Conservation (phyloP, 2,113 vertebrate genomes). For the Amblyornis subalaris region DNA sequence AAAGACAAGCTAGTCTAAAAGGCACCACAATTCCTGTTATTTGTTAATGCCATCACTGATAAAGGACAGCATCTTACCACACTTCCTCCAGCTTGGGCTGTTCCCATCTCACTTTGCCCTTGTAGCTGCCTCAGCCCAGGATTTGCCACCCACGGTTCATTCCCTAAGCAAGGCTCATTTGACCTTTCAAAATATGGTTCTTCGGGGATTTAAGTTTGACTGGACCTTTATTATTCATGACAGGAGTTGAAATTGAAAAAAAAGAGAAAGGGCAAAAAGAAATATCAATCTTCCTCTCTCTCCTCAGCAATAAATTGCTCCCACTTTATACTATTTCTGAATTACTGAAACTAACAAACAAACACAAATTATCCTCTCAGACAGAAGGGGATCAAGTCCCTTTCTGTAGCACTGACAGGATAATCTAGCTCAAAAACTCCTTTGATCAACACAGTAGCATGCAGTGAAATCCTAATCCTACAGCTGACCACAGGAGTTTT, state of each 20-base stretch:
- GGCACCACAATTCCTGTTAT: not conserved
- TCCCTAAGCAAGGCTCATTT: not conserved
- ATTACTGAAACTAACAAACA: conserved; percentile 10
- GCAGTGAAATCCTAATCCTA: conserved; percentile 35
- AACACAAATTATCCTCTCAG: not conserved
- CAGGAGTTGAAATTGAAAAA: not conserved
- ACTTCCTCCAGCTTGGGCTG: not conserved
- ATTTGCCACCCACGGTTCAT: conserved; percentile 23
- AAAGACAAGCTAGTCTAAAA: not conserved
- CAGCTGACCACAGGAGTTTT: not conserved
- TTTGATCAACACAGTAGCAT: conserved; percentile 42
- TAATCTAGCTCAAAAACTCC: conserved; percentile 37
- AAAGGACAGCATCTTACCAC: not conserved
- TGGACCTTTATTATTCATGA: not conserved
- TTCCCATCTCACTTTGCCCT: not conserved
- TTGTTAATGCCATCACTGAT: not conserved
- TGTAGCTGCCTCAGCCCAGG: not conserved
- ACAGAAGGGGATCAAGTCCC: not conserved
- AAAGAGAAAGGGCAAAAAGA: not conserved
- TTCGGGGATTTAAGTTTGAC: not conserved
- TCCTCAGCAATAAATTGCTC: not conserved
- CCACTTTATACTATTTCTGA: not conserved
- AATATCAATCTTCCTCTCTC: not conserved
- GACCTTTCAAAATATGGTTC: not conserved
- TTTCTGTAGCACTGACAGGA: conserved; percentile 25